Evolutionary conservation across 2,888 invertebrate genomes (phyloP).

Genomic region (Leptopterna dolabrata): DNA sequence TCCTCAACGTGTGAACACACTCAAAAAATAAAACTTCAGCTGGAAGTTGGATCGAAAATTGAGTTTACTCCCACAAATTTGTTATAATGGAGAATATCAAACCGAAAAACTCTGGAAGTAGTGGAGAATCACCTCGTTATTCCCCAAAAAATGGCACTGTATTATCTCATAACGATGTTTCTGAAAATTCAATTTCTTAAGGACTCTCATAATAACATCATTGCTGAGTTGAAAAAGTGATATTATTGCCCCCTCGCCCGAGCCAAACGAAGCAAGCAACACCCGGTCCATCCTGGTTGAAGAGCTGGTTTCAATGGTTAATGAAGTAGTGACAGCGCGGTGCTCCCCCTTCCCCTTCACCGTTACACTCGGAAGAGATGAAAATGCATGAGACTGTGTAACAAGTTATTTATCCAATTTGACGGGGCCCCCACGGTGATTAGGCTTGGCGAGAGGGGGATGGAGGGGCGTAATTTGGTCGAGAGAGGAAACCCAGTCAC

Average conservation of each 20-base stretch:
- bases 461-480: slow-evolving; percentile 35
- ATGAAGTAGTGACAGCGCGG: neutral
- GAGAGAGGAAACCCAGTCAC: slow-evolving; percentile 12
- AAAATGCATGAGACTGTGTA: slow-evolving; percentile 54
- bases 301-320: slow-evolving; percentile 28
- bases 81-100: too few species aligned
- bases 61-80: too few species aligned
- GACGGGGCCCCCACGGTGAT: slow-evolving; percentile 35
- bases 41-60: too few species aligned
- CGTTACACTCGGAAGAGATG: slow-evolving; percentile 15
- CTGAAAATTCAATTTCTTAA: neutral
- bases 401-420: slow-evolving; percentile 55
- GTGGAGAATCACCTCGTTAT: too few species aligned
- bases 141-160: too few species aligned
- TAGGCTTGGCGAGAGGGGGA: slow-evolving; percentile 25
- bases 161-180: too few species aligned
- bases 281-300: neutral
- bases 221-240: neutral
- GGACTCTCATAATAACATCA: too few species aligned
- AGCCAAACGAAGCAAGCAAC: neutral
- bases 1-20: too few species aligned
- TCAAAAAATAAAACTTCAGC: too few species aligned
- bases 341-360: neutral
- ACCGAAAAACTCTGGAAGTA: too few species aligned
- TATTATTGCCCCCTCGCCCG: neutral